Percentiles rank a stretch among this genome's conserved stretches.
These are phyloP conservation scores for Caenorhabditis tropicalis DNA, from an alignment of 1,140 invertebrate species.

Conservation along the genomic window DNA sequence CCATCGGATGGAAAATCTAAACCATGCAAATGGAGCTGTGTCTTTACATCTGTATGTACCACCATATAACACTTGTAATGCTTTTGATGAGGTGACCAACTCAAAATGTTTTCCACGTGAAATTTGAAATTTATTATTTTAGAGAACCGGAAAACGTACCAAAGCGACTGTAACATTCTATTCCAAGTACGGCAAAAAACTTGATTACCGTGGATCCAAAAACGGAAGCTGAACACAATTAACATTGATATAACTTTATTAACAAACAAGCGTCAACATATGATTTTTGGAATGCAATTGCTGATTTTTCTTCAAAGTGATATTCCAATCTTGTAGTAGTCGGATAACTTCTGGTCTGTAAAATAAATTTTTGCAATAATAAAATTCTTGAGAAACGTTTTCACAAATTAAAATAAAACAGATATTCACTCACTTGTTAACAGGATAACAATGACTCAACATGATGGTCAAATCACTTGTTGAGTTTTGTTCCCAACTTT, in stretches of 20 bases:
- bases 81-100: conserved; percentile 81
- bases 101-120: too few relatives aligned
- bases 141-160: conserved; percentile 57
- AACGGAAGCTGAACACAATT: conserved; percentile 50
- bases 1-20: conserved; percentile 92
- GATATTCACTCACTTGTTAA: conserved; percentile 10
- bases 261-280: conserved; percentile 31
- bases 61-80: conserved; percentile 84
- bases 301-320: conserved; percentile 26
- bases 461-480: conserved; percentile 23
- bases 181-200: conserved; percentile 53
- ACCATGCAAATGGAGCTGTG: conserved; percentile 84
- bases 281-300: conserved; percentile 30
- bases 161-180: conserved; percentile 52
- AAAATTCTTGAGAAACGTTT: neutral
- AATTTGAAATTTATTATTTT: conserved; percentile 31
- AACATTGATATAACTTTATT: neutral
- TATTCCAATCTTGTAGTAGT: neutral
- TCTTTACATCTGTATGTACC: conserved; percentile 94
- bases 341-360: conserved; percentile 13
- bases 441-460: conserved; percentile 34
- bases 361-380: neutral
- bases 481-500: conserved; percentile 25
- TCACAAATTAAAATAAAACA: neutral
- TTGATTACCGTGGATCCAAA: conserved; percentile 54